Evolutionary conservation across 2,797 vertebrate genomes (phyloP).

Genomic region (Balearica regulorum): DNA sequence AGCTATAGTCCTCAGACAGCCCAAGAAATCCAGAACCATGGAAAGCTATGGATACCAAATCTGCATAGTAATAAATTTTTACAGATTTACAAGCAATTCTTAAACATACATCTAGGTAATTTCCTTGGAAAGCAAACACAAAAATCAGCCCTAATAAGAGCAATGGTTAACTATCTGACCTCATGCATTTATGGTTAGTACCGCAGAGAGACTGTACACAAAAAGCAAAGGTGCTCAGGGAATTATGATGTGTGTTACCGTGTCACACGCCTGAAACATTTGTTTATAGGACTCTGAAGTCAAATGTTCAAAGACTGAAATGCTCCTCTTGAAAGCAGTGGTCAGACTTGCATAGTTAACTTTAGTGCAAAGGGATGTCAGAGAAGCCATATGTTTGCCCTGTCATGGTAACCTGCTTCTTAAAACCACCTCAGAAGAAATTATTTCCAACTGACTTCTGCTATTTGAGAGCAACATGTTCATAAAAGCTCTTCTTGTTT

Average conservation of each 20-base stretch:
- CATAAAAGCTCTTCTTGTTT: neutral
- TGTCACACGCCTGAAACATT: neutral
- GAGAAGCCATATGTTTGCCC: neutral
- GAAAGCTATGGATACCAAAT: neutral
- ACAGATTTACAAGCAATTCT: neutral
- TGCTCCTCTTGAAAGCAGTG: neutral
- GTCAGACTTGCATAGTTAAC: neutral
- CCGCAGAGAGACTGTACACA: neutral
- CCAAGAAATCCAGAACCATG: neutral
- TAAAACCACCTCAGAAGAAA: neutral
- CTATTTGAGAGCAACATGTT: neutral
- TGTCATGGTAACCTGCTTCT: neutral
- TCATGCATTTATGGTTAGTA: neutral
- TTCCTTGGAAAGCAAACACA: neutral
- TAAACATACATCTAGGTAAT: neutral
- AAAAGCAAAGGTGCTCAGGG: neutral
- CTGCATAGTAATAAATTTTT: neutral
- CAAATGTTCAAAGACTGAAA: neutral
- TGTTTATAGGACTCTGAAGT: neutral
- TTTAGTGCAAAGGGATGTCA: neutral
- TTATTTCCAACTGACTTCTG: neutral
- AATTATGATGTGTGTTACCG: neutral
- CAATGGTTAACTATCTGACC: neutral
- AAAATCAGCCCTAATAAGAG: neutral
- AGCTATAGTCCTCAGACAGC: neutral